Percentiles rank a stretch among this genome's conserved stretches.
phyloP scores from a whole-genome alignment of 1,140 invertebrate species.

The Apis dorsata region DNA sequence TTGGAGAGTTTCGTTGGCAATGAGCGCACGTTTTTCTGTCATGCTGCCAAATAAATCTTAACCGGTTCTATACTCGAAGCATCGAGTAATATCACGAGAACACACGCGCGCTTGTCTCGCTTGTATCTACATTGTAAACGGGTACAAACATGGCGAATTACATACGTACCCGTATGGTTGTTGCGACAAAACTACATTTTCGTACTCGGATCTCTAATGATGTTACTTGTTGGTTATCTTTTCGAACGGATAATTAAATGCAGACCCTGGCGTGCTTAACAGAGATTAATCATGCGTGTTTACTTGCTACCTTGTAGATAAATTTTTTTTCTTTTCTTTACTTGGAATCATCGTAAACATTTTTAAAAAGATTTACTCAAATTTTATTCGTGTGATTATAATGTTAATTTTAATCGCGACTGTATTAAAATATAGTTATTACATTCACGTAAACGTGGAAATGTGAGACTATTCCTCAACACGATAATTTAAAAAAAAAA shows the following conservation, averaged over 20 bases:
- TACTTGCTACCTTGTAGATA: not conserved
- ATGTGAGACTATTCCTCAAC: too few relatives aligned
- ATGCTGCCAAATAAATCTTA: slow-evolving; percentile 5
- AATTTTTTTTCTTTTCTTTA: too few relatives aligned
- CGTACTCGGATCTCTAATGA: not conserved
- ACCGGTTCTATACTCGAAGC: slow-evolving; percentile 3
- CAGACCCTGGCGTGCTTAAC: not conserved
- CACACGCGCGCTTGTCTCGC: not conserved
- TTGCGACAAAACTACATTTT: not conserved
- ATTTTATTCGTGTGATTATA: too few relatives aligned
- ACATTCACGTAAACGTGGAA: too few relatives aligned
- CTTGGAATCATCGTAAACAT: too few relatives aligned
- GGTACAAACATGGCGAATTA: not conserved
- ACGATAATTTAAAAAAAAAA: too few relatives aligned
- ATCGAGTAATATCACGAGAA: not conserved
- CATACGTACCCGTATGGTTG: not conserved
- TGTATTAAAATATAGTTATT: too few relatives aligned
- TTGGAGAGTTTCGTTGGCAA: not conserved
- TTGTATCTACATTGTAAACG: not conserved
- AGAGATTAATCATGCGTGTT: not conserved
- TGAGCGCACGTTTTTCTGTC: not conserved
- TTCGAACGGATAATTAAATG: not conserved
- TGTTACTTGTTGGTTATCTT: not conserved
- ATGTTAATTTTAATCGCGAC: too few relatives aligned
- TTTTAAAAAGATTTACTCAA: too few relatives aligned